phyloP scores from a whole-genome alignment of 2,888 invertebrate species.

The Mythimna loreyi region DNA sequence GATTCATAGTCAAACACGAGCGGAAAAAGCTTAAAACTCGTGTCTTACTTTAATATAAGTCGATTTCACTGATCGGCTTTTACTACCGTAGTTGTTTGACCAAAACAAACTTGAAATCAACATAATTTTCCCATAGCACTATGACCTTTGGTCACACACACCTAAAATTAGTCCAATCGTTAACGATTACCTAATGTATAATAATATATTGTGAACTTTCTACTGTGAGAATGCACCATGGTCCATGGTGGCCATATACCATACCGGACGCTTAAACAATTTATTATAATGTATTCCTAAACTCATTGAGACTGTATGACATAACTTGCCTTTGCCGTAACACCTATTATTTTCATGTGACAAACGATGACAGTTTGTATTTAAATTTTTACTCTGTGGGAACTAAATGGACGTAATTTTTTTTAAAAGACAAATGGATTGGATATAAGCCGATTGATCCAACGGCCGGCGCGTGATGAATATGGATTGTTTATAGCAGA shows the following conservation, averaged over 20 bases:
- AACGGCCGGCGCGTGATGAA: conserved; percentile 10
- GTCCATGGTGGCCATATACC: not conserved
- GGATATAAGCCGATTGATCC: conserved; percentile 29
- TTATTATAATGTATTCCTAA: conserved; percentile 58
- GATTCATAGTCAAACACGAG: not conserved
- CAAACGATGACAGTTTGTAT: conserved; percentile 29
- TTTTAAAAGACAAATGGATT: conserved; percentile 25
- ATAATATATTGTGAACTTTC: conserved; percentile 57
- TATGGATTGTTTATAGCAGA: conserved; percentile 37
- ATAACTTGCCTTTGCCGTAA: conserved; percentile 50
- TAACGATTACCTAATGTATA: conserved; percentile 49
- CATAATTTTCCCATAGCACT: conserved; percentile 39
- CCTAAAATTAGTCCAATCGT: conserved; percentile 41
- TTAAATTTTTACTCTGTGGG: conserved; percentile 31
- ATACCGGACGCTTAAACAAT: conserved; percentile 30
- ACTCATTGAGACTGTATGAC: conserved; percentile 45
- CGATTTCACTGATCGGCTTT: conserved; percentile 29
- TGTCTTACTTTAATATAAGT: not conserved
- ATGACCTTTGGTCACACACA: conserved; percentile 38
- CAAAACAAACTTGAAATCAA: conserved; percentile 11
- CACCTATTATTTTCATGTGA: conserved; percentile 31
- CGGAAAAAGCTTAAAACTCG: not conserved
- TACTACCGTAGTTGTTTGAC: conserved; percentile 25
- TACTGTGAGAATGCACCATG: conserved; percentile 32
- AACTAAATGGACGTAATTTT: conserved; percentile 15